Percentiles rank a stretch among this genome's conserved stretches.
Conservation (phyloP, 2,113 vertebrate genomes). For the Macquaria ambigua region DNA sequence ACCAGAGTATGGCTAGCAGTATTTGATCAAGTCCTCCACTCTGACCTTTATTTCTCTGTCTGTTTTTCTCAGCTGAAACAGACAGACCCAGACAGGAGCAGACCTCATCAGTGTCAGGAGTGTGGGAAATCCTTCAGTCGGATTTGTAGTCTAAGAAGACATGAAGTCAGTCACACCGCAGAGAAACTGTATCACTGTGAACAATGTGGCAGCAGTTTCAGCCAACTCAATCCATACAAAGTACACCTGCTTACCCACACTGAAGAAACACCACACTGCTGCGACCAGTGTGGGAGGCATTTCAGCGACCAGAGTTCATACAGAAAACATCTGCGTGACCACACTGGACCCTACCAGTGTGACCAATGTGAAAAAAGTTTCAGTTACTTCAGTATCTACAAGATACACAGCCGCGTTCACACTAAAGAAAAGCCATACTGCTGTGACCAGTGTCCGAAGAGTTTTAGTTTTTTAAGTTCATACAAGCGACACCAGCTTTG, state of each 20-base stretch:
- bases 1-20: not conserved
- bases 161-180: slow-evolving; percentile 34
- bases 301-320: not conserved
- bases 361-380: slow-evolving; percentile 58
- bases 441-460: slow-evolving; percentile 59
- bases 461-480: slow-evolving; percentile 58
- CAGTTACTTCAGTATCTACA: slow-evolving; percentile 56
- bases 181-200: slow-evolving; percentile 31
- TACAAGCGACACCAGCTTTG: slow-evolving; percentile 60
- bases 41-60: not conserved
- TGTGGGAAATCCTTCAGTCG: slow-evolving; percentile 52
- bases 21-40: not conserved
- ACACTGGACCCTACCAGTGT: not conserved
- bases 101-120: slow-evolving; percentile 38
- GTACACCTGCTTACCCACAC: not conserved
- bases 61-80: slow-evolving; percentile 23
- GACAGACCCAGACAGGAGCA: not conserved
- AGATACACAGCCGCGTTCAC: slow-evolving; percentile 60
- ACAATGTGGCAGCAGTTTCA: not conserved
- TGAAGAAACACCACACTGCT: not conserved
- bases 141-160: slow-evolving; percentile 48
- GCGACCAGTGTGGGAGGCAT: not conserved
- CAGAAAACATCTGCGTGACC: not conserved
- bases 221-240: not conserved
- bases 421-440: slow-evolving; percentile 59